These are phyloP conservation scores for Coturnix japonica DNA, from an alignment of 2,113 vertebrate genomes.

Conservation along the genomic window DNA sequence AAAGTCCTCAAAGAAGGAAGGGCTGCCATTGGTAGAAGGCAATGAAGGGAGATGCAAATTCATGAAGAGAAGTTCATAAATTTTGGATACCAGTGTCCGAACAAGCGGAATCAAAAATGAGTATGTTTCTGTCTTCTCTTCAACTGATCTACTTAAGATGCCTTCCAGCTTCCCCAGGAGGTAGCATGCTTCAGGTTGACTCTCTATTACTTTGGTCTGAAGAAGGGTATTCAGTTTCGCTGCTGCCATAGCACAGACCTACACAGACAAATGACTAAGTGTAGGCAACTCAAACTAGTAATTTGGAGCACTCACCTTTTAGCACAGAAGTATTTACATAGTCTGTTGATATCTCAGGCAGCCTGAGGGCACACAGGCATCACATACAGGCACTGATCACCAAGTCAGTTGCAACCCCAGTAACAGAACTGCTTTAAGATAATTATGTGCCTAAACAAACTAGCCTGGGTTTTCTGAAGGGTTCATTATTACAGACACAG, in stretches of 20 bases:
- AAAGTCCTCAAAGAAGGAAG: conserved; percentile 98
- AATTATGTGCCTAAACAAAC: neutral
- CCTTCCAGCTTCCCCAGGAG: conserved; percentile 91
- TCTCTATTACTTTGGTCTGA: conserved; percentile 93
- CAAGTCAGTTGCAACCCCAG: neutral
- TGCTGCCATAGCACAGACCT: conserved; percentile 95
- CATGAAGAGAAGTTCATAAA: conserved; percentile 95
- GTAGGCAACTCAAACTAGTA: neutral
- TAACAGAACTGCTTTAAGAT: neutral
- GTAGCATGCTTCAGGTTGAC: conserved; percentile 94
- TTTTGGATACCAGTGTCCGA: conserved; percentile 92
- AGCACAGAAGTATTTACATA: neutral
- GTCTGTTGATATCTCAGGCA: neutral
- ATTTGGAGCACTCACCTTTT: neutral
- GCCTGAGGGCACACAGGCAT: neutral
- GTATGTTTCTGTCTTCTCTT: conserved; percentile 89
- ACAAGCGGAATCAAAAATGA: conserved; percentile 93
- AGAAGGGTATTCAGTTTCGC: conserved; percentile 95
- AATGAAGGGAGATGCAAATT: conserved; percentile 93
- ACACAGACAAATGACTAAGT: neutral
- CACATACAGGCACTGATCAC: neutral
- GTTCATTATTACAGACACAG: neutral
- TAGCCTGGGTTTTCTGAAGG: neutral
- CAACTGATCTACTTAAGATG: conserved; percentile 88
- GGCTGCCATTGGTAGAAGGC: conserved; percentile 91